Conservation (phyloP, 2,888 invertebrate genomes). For the Sphaeridia pumilis region DNA sequence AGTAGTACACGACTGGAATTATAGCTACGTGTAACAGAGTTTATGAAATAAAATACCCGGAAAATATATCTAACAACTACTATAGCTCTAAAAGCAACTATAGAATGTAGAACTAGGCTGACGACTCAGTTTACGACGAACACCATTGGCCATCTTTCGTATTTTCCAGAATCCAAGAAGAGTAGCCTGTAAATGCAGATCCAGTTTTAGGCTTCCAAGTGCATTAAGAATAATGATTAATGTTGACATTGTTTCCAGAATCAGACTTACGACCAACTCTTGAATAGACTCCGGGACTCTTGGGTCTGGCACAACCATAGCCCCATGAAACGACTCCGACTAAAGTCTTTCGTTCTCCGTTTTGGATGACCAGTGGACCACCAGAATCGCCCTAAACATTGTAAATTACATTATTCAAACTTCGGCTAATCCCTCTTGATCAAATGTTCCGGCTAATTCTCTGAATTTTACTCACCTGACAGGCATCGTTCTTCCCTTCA, state of each 20-base stretch:
- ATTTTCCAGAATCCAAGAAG: not conserved
- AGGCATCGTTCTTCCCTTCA: conserved; percentile 3
- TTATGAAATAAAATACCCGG: too few species aligned
- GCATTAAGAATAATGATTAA: too few species aligned
- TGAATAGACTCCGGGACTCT: not conserved
- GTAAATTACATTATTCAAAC: not conserved
- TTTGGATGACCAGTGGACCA: not conserved
- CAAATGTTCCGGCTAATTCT: not conserved
- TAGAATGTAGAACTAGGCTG: too few species aligned
- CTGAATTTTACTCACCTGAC: conserved; percentile 4
- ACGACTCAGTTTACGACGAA: not conserved
- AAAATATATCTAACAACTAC: too few species aligned
- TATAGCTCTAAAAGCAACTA: too few species aligned
- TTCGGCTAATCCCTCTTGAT: not conserved
- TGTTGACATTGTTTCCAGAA: too few species aligned
- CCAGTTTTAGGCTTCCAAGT: too few species aligned
- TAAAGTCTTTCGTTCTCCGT: not conserved
- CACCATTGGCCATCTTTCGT: not conserved
- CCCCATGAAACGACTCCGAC: not conserved
- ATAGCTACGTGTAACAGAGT: too few species aligned
- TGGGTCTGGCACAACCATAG: not conserved
- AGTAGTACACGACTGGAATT: too few species aligned
- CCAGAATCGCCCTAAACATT: conserved; percentile 1
- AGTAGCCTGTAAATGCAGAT: not conserved
- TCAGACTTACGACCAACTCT: not conserved